Base-by-base conservation (phyloP, 92 coral and sea anemone species). In the Phenganax stokvisi region DNA sequence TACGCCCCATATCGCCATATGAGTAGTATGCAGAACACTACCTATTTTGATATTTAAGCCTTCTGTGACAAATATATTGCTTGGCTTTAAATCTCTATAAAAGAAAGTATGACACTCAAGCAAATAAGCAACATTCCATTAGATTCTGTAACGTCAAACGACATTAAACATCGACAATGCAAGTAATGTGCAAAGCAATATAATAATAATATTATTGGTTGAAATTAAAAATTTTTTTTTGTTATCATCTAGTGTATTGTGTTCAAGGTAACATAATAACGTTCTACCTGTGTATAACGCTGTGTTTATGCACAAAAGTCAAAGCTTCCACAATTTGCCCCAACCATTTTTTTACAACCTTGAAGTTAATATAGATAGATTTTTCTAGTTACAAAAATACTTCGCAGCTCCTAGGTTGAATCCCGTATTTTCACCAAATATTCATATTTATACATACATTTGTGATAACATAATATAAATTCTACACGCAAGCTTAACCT, bases 241-340 rank as follows among this genome's bases (percentile, higher is more conserved):
- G 57, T 4, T 81, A 8, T 3, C 9, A 56, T 15, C 37, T 83
- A 53, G 20, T 20, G 10, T 5, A 68, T 71, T n/a, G n/a, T n/a
- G n/a, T n/a, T n/a, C n/a, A n/a, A n/a, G n/a, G n/a, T n/a, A n/a
- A n/a, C n/a, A n/a, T n/a, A n/a, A n/a, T n/a, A n/a, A n/a, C n/a
- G n/a, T n/a, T n/a, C n/a, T n/a, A 93, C 98, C 98, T 89, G 87
- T 93, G 98, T 77, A 93, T 93, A 74, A 93, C 96, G 58, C 90
- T 89, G 69, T 89, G 91, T 77, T 85, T 91, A 77, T 93, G 98
- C 56, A 93, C 98, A 89, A 91, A 93, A 0, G 87, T 87, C 13
- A 93, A 86, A 59, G 98, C 98, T 13, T 88, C 82, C 9, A 91
- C 87, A 87, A 90, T 91, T 84, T 93, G 98, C n/a, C 98, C 98